Conservation (phyloP, 1,140 invertebrate species). For the Dreissena polymorpha region DNA sequence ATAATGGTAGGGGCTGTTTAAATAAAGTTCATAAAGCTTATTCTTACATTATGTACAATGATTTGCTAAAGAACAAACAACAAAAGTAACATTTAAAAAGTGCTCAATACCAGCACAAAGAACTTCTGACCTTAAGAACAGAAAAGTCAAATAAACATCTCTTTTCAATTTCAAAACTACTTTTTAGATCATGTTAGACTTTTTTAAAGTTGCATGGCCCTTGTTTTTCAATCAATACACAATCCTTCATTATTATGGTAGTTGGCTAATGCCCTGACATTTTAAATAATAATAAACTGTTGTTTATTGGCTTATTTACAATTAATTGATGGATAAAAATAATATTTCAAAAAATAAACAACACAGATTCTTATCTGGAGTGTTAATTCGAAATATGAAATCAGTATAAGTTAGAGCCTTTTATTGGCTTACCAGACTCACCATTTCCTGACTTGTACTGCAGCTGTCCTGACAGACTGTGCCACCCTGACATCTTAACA, state of each 20-base stretch:
- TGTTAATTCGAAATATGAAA: not conserved
- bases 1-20: too few species aligned
- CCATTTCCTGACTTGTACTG: constrained; percentile 65
- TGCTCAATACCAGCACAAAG: too few species aligned
- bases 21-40: too few species aligned
- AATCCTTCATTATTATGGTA: not conserved
- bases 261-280: not conserved
- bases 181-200: too few species aligned
- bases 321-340: not conserved
- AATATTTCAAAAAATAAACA: not conserved
- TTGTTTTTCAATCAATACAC: not conserved
- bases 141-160: too few species aligned
- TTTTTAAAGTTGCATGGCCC: too few species aligned
- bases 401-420: constrained; percentile 56
- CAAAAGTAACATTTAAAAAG: too few species aligned
- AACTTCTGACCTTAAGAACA: too few species aligned
- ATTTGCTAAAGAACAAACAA: too few species aligned
- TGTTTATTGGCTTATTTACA: not conserved
- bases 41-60: too few species aligned
- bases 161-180: too few species aligned
- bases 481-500: constrained; percentile 72
- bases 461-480: constrained; percentile 76
- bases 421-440: not conserved
- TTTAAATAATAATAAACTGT: not conserved
- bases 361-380: not conserved